Evolutionary conservation across 2,888 invertebrate genomes (phyloP), one percentile per base, ranked within the genome.

Genomic region (Zaprionus bogoriensis): DNA sequence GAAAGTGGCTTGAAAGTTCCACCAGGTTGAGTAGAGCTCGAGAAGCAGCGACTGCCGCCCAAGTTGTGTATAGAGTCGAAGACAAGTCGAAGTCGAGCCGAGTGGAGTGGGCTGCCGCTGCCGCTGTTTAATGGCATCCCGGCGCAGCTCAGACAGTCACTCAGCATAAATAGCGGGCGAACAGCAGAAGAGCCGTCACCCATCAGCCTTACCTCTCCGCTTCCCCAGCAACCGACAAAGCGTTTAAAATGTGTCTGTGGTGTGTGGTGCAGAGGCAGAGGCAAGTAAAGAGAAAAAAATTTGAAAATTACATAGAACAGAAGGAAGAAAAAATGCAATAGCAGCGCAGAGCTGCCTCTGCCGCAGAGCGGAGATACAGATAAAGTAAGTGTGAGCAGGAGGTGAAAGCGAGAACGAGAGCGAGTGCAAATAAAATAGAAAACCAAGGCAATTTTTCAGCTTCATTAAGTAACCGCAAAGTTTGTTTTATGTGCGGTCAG

Each of bases 391-490:
- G 42, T 32, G 36, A 36, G 59, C n/a, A 12, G 4, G 55, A 62
- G 39, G 20, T 48, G 25, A 42, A 22, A 45, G 52, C 20, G 59
- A 44, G 41, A 50, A 60, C 50, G 17, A 81, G 41, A 50, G 62
- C 50, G 17, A 81, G 59, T 61, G 64, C 74, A 81, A 74, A 77
- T 77, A 77, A 70, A 81, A 77, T 70, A 74, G 75, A 77, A 77
- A 77, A 64, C 74, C 78, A 59, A 83, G 58, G 77, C 74, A 83
- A 77, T 79, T 82, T 82, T 82, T 81, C 82, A 81, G 85, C 74
- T 84, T 78, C 78, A 82, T 82, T 81, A 84, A 81, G 76, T 71
- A 81, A 74, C 82, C 85, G 68, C 85, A 84, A 78, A 82, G 81
- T 81, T 84, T 81, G 69, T 82, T 79, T 79, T 76, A 79, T 79